Percentiles rank a stretch among this genome's conserved stretches.
Conservation (phyloP, 2,888 invertebrate species). For the Kryphioiulus occultus region DNA sequence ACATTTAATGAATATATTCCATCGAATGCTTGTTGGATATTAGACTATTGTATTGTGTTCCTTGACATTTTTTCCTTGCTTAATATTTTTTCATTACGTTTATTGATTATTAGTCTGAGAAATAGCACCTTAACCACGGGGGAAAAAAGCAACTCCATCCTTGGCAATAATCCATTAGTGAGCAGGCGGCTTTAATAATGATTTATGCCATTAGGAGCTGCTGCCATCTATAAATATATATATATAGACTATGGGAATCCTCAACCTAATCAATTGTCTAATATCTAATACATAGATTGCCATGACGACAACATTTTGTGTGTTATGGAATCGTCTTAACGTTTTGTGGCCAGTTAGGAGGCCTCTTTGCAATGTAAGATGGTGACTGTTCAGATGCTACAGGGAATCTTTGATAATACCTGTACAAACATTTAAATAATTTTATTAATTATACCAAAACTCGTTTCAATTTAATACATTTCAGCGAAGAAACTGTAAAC, state of each 20-base stretch:
- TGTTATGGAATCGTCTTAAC: neutral
- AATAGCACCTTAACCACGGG: slow-evolving; percentile 10
- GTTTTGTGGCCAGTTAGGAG: neutral
- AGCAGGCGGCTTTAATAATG: slow-evolving; percentile 42
- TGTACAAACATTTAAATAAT: too few relatives aligned
- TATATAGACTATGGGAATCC: slow-evolving; percentile 24
- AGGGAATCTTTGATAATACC: neutral
- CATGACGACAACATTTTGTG: slow-evolving; percentile 18
- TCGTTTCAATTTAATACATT: too few relatives aligned
- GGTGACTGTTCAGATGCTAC: neutral
- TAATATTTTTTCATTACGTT: slow-evolving; percentile 33
- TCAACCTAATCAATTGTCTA: slow-evolving; percentile 18
- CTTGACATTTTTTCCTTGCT: neutral
- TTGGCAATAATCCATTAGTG: slow-evolving; percentile 24
- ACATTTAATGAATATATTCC: slow-evolving; percentile 20
- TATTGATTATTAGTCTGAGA: slow-evolving; percentile 42
- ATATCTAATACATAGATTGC: slow-evolving; percentile 20
- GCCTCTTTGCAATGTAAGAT: neutral
- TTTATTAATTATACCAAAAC: too few relatives aligned
- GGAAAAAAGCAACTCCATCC: neutral
- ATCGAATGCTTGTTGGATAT: neutral
- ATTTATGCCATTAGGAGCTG: slow-evolving; percentile 13
- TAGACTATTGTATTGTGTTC: slow-evolving; percentile 3
- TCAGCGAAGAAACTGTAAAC: too few relatives aligned
- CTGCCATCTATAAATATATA: slow-evolving; percentile 33